Base-by-base conservation (phyloP, 2,888 invertebrate genomes). In the Dendrolimus pini region DNA sequence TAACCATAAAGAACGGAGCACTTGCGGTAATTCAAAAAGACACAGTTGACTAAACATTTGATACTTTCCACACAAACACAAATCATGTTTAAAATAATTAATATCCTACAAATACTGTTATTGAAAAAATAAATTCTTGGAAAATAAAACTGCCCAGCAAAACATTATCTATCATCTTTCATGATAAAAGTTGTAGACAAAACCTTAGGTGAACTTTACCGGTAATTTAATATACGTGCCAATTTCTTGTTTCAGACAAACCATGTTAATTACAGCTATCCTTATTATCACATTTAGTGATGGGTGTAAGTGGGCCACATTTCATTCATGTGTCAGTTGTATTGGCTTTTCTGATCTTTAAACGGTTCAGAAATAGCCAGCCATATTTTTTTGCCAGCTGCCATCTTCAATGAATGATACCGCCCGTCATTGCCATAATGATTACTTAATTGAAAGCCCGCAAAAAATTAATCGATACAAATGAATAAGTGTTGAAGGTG, bases 211-310 rank as follows among this genome's bases (percentile, higher is more conserved):
- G 30, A 70, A 65, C 65, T 67, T 62, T 61, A 66, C 62, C 62
- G 65, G 62, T 65, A 47, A 47, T 10, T 67, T 68, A 74, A 76
- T 76, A 72, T 71, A 62, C 66, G 62, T 62, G 60, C 62, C 62
- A 62, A 61, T 75, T 78, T 76, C 77, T 82, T 82, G 79, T 82
- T 68, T 73, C 61, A 60, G 65, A 69, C 71, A 77, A 83, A 83
- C 81, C 81, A 80, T 85, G 78, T 86, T 85, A 83, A 83, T 84
- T 78, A 80, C 77, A 77, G 77, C 74, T 79, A 77, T 80, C 79
- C 80, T 83, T 81, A 85, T 83, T 82, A 82, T 69, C 67, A 74
- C 76, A 75, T 78, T 78, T 77, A 78, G 70, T 72, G 67, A 77
- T 74, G 71, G 72, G 71, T 71, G 77, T 77, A 79, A 82, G 79